phyloP scores from a whole-genome alignment of 2,113 vertebrate species.

The Aleadryas rufinucha region DNA sequence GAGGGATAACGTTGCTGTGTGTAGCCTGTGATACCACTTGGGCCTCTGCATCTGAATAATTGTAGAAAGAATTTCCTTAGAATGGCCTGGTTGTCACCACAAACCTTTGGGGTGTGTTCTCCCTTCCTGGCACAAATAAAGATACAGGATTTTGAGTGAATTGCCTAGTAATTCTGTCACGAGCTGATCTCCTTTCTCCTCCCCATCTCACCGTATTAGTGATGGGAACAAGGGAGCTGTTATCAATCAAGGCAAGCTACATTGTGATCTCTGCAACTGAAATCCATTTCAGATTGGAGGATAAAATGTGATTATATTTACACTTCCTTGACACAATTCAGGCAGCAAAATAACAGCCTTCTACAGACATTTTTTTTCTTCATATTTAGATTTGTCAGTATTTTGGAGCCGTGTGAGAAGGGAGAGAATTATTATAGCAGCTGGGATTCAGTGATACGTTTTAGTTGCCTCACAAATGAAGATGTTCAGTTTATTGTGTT shows the following conservation, averaged over 20 bases:
- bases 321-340: constrained; percentile 75
- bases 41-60: not conserved
- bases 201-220: constrained; percentile 38
- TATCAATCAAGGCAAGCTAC: constrained; percentile 73
- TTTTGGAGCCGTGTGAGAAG: constrained; percentile 16
- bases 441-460: constrained; percentile 33
- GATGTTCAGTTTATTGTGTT: not conserved
- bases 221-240: constrained; percentile 73
- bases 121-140: not conserved
- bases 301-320: constrained; percentile 81
- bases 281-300: constrained; percentile 75
- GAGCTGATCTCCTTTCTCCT: constrained; percentile 23
- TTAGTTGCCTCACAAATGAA: constrained; percentile 60
- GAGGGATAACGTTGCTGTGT: accelerated
- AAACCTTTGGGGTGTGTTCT: not conserved
- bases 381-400: constrained; percentile 78
- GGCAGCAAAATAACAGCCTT: constrained; percentile 76
- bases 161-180: constrained; percentile 56
- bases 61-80: not conserved
- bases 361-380: constrained; percentile 72
- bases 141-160: constrained; percentile 39
- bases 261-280: constrained; percentile 70
- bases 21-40: not conserved
- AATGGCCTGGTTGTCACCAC: not conserved
- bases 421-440: constrained; percentile 51